Evolutionary conservation across 2,113 vertebrate species (phyloP).

Genomic region (Cygnus buccinator): DNA sequence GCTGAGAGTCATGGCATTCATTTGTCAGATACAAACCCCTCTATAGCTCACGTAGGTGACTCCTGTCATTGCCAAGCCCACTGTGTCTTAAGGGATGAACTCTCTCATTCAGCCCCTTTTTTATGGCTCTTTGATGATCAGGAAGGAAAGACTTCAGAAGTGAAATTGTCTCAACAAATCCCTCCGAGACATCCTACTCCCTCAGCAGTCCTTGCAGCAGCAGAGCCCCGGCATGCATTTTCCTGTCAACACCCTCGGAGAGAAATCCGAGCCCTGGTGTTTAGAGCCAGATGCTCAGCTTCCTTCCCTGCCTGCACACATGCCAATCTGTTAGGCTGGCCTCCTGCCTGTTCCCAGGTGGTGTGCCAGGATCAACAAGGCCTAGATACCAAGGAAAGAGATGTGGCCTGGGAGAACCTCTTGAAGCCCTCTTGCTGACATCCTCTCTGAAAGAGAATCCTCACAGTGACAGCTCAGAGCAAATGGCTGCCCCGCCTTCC

Average conservation of each 20-base stretch:
- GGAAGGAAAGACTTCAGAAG: background rate
- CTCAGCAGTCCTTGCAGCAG: background rate
- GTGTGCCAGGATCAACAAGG: conserved; percentile 42
- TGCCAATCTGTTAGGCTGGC: conserved; percentile 41
- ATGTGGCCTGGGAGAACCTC: conserved; percentile 22
- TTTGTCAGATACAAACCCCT: background rate
- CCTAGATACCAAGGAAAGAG: conserved; percentile 16
- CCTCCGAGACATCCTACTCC: background rate
- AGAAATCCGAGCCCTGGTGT: conserved; percentile 12
- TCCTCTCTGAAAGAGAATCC: conserved; percentile 20
- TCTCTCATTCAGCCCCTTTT: background rate
- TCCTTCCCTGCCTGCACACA: conserved; percentile 29
- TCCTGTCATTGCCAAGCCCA: background rate
- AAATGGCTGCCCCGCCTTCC: background rate
- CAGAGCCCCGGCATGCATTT: background rate
- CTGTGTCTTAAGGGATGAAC: background rate
- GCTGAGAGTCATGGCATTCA: background rate
- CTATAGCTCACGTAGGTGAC: background rate
- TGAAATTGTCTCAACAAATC: background rate
- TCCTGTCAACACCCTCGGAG: conserved; percentile 37
- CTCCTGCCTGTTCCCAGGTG: conserved; percentile 46
- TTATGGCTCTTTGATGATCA: background rate
- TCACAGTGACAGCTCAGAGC: background rate
- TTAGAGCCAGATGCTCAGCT: conserved; percentile 29
- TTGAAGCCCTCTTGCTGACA: background rate